Percentiles rank a stretch among this genome's conserved stretches.
Conservation (phyloP, 2,888 invertebrate species). For the Coenonympha glycerion region DNA sequence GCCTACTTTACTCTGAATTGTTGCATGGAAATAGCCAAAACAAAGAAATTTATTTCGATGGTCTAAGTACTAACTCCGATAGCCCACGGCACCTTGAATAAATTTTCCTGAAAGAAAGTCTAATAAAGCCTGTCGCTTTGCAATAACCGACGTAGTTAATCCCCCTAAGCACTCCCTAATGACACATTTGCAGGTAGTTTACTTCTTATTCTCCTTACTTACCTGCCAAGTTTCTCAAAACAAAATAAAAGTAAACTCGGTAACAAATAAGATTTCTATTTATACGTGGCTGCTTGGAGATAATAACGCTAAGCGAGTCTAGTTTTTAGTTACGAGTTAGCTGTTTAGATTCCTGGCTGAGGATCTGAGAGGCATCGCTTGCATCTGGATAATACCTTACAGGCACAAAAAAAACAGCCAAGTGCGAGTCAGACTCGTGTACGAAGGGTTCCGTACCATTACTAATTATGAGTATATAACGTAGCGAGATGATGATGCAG, state of each 20-base stretch:
- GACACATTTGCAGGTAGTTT: conserved; percentile 15
- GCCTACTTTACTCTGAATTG: no score
- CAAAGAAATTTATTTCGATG: no score
- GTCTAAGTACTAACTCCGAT: neutral
- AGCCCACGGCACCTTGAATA: neutral
- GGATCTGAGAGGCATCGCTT: no score
- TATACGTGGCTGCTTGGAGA: neutral
- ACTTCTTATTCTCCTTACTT: conserved; percentile 3
- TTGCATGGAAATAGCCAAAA: no score
- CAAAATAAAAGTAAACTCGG: conserved; percentile 2
- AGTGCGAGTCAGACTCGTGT: no score
- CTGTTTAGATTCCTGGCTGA: no score
- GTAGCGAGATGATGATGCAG: no score
- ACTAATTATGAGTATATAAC: no score
- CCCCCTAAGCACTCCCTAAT: conserved; percentile 10
- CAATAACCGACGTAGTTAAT: conserved; percentile 12
- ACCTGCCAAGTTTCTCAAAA: neutral
- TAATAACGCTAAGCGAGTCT: neutral
- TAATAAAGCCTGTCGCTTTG: conserved; percentile 11
- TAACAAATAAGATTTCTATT: conserved; percentile 4
- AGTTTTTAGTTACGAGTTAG: neutral
- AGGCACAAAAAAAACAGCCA: no score
- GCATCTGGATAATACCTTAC: no score
- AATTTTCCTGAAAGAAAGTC: conserved; percentile 2
- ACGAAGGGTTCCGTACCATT: no score